phyloP scores from a whole-genome alignment of 2,888 invertebrate species.

The Helobdella robusta region DNA sequence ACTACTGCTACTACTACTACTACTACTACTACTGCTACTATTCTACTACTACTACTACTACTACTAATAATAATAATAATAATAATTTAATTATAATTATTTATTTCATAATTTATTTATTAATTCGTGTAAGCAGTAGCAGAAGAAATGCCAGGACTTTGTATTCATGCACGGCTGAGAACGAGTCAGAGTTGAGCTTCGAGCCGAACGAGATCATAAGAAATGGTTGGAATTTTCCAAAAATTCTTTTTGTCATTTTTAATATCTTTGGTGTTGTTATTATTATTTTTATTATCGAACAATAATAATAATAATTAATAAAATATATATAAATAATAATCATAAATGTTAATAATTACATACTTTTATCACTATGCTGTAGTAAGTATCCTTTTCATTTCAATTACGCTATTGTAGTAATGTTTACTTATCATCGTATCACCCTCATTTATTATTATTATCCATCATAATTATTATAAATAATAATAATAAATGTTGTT shows the following conservation, averaged over 20 bases:
- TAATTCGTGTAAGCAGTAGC: too few species aligned
- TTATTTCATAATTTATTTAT: background rate
- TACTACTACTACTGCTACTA: background rate
- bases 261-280: too few species aligned
- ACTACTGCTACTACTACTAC: background rate
- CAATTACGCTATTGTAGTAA: background rate
- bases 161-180: slow-evolving; percentile 90
- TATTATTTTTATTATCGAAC: too few species aligned
- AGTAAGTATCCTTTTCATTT: background rate
- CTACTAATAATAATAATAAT: too few species aligned
- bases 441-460: too few species aligned
- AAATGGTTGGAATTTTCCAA: slow-evolving; percentile 64
- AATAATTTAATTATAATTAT: background rate
- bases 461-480: too few species aligned
- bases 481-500: too few species aligned
- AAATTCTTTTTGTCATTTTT: too few species aligned
- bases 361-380: background rate
- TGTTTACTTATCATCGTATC: too few species aligned
- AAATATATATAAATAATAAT: too few species aligned
- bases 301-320: too few species aligned
- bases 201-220: slow-evolving; percentile 96
- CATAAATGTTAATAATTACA: background rate
- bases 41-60: too few species aligned
- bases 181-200: slow-evolving; percentile 91
- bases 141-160: slow-evolving; percentile 75